Conservation (phyloP, 2,113 vertebrate species). For the Cyprinodon variegatus region DNA sequence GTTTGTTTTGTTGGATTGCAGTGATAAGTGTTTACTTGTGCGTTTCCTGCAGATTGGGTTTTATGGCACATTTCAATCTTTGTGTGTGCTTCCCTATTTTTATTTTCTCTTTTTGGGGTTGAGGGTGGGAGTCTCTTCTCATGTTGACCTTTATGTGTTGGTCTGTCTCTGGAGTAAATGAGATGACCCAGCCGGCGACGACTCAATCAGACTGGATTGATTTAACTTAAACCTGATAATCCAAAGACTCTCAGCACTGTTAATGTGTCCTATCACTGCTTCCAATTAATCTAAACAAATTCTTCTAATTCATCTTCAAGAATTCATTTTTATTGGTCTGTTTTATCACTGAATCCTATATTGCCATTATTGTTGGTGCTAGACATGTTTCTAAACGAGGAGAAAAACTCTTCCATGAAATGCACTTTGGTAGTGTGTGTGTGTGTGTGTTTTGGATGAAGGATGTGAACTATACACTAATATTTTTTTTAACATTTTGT, state of each 20-base stretch:
- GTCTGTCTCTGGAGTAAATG: conserved; percentile 26
- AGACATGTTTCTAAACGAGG: not conserved
- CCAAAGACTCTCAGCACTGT: not conserved
- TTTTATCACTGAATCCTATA: not conserved
- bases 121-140: conserved; percentile 42
- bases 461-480: not conserved
- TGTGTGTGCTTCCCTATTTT: not conserved
- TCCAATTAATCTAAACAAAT: no score
- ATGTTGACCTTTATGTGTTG: conserved; percentile 60
- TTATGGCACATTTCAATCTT: not conserved
- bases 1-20: not conserved
- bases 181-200: conserved; percentile 40
- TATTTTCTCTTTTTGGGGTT: conserved; percentile 6
- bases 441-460: not conserved
- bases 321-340: not conserved
- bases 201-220: conserved; percentile 26
- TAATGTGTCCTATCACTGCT: not conserved
- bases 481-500: no score
- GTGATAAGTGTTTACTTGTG: not conserved
- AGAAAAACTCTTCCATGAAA: not conserved
- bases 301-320: no score
- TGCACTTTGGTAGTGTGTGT: not conserved
- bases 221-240: conserved; percentile 5
- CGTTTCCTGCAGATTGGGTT: not conserved
- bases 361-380: not conserved